Evolutionary conservation across 1,140 invertebrate genomes (phyloP), one percentile per base, ranked within the genome.

Genomic region (Caenorhabditis brenneri): DNA sequence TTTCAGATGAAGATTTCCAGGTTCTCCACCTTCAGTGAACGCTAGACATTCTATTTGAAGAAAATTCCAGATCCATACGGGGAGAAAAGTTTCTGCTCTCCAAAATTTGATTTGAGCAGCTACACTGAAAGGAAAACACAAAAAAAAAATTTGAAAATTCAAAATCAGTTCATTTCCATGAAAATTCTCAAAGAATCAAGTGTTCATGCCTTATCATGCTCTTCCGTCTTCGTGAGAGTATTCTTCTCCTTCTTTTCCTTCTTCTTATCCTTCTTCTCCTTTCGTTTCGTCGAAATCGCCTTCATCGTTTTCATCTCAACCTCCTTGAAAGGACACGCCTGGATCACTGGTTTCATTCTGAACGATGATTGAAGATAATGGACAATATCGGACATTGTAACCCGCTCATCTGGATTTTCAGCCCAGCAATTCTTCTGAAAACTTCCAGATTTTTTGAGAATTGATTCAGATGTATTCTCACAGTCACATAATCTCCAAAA

Each of bases 331-430:
- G 58, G 65, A 74, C 33, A 42, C 46, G 65, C 27, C 16, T 22
- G 65, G 12, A 74, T 74, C 29, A 74, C 65, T 36, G 65, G 65
- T 12, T 74, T 74, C 65, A 74, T 46, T 1, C n/a, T 5, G 29
- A 74, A 74, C 4, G 65, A 42, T 12, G 36, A 42, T 36, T 81
- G 53, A 53, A 81, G 60, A 9, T 15, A 53, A 29, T 29, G 80
- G 15, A 60, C 22, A 33, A 83, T 46, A 19, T 74, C 81, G 1
- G 36, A 16, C 81, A 83, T 83, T 9, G 33, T 2, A 9, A 65
- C 60, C 27, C 81, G 81, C 12, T 83, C 81, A 39, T 83, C 74
- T 7, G 81, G 60, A 42, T 83, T 83, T 19, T 83, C 81, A 12
- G n/a, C 46, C 81, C 81, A 83, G 42, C 81, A 83, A 36, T 74